Base-by-base conservation (phyloP, 2,113 vertebrate species). In the Rhineura floridana region DNA sequence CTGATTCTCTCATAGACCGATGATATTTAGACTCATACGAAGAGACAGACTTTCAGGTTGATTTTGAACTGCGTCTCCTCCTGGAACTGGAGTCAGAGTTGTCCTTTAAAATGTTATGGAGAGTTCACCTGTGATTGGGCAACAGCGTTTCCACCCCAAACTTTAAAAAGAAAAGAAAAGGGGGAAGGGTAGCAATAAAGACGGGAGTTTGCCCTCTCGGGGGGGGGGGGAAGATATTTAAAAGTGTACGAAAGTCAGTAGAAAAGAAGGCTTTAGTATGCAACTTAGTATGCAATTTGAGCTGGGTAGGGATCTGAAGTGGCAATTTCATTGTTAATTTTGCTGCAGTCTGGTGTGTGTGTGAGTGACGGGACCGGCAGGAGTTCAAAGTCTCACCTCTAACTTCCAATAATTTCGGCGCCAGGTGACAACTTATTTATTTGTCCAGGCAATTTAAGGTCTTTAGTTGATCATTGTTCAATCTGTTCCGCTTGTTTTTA, bases 21-120 rank as follows among this genome's bases (percentile, higher is more conserved):
- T 65, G 10, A 42, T 0, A 13, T 0, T 15, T 50, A 36, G 33
- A 59, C 8, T 2, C 7, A 2, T 1, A 8, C 3, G 6, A 1
- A 6, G 23, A 15, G n/a, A 1, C 39, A 1, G 28, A 21, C 1
- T 30, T 7, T 5, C 52, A 67, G 19, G 44, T 46, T 21, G 30
- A 9, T 6, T 72, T 72, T 72, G 13, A 19, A 72, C 6, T 72
- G 19, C 21, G 28, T 33, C 25, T 67, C 65, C 67, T 13, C 33
- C 33, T 69, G 67, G 67, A 33, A 4, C 33, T 28, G 63, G 23
- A 67, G 63, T 55, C 8, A n/a, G n/a, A n/a, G n/a, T n/a, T n/a
- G n/a, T n/a, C n/a, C n/a, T n/a, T n/a, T n/a, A n/a, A n/a, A n/a
- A n/a, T n/a, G n/a, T n/a, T n/a, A n/a, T n/a, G n/a, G n/a, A n/a